phyloP scores from a whole-genome alignment of 2,113 vertebrate genomes.

The Morone chrysops region DNA sequence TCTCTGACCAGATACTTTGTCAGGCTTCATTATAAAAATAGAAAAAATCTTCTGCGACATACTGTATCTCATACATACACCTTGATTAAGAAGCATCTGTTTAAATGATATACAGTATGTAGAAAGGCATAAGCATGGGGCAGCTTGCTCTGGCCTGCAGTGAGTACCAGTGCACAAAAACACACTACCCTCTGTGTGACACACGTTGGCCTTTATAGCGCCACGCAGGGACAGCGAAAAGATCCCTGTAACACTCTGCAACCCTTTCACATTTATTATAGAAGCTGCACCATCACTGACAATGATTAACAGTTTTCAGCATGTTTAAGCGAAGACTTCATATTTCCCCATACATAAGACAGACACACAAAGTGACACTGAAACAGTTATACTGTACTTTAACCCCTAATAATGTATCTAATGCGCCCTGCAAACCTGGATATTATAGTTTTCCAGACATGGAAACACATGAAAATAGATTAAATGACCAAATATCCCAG shows the following conservation, averaged over 20 bases:
- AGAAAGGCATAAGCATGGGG: not conserved
- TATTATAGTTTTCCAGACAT: too few relatives aligned
- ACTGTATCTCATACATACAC: not conserved
- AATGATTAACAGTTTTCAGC: slow-evolving; percentile 16
- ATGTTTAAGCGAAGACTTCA: not conserved
- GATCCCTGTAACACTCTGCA: not conserved
- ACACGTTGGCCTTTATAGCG: slow-evolving; percentile 17
- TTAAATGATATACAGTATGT: not conserved
- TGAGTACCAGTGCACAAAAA: not conserved
- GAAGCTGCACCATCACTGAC: slow-evolving; percentile 8
- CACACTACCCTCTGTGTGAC: not conserved
- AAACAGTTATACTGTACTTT: not conserved
- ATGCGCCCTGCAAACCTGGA: too few relatives aligned
- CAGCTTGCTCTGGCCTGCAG: not conserved
- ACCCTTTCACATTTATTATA: not conserved
- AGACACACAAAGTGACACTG: not conserved
- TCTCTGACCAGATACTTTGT: not conserved
- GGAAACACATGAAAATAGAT: too few relatives aligned
- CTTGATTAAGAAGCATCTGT: not conserved
- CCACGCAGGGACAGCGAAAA: slow-evolving; percentile 10
- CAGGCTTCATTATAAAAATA: not conserved
- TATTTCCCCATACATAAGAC: not conserved
- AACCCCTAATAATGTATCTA: not conserved
- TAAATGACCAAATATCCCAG: too few relatives aligned
- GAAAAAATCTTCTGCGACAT: not conserved